Conservation (phyloP, 2,797 vertebrate species). For the Sebastes glaucus region DNA sequence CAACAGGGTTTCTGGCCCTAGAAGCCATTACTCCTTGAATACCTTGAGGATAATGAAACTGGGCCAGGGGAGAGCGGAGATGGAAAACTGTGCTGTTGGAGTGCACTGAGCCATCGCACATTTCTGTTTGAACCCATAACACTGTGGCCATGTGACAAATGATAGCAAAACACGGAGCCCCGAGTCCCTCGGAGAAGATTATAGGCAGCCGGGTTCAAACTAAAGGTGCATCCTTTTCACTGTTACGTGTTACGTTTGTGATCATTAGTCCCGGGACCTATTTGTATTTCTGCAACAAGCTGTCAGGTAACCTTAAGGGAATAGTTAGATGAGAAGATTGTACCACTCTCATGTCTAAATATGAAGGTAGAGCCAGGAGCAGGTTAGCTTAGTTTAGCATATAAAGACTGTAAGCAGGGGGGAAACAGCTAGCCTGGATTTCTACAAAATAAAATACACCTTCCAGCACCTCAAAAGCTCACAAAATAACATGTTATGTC, state of each 20-base stretch:
- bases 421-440: not conserved
- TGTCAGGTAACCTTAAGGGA: slow-evolving; percentile 17
- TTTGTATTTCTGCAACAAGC: slow-evolving; percentile 45
- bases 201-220: slow-evolving; percentile 48
- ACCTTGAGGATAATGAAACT: slow-evolving; percentile 77
- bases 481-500: not conserved
- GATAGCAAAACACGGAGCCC: slow-evolving; percentile 71
- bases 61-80: slow-evolving; percentile 62
- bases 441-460: not conserved
- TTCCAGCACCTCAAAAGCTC: not conserved
- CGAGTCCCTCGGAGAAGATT: slow-evolving; percentile 61
- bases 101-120: slow-evolving; percentile 77
- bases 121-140: slow-evolving; percentile 81
- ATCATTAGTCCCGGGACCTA: slow-evolving; percentile 24
- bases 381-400: not conserved
- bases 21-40: slow-evolving; percentile 77
- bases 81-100: slow-evolving; percentile 71
- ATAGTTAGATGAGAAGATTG: not conserved
- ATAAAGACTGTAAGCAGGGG: not conserved
- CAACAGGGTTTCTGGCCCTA: slow-evolving; percentile 64
- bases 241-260: slow-evolving; percentile 24
- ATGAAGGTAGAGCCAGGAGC: not conserved
- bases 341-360: not conserved
- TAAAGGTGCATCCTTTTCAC: slow-evolving; percentile 26
- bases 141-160: slow-evolving; percentile 77